Evolutionary conservation across 2,113 vertebrate species (phyloP).

Genomic region (Pardalotus punctatus): DNA sequence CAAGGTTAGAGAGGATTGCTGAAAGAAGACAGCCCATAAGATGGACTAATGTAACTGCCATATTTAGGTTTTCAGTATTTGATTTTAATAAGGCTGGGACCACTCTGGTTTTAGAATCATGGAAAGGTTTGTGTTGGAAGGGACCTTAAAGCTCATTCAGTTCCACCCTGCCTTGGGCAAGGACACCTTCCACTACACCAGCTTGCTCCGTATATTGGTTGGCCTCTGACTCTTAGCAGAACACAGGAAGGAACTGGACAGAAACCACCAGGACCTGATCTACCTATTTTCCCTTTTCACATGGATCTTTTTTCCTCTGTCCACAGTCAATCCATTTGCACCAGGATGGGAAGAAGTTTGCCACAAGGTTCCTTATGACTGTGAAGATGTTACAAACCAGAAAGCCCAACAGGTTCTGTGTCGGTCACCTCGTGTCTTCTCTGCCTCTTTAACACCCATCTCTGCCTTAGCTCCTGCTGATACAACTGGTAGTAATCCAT

Average conservation of each 20-base stretch:
- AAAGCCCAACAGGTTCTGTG: constrained; percentile 67
- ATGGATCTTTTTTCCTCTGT: neutral
- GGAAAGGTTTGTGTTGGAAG: neutral
- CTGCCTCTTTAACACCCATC: neutral
- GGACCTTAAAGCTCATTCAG: neutral
- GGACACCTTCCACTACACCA: no score
- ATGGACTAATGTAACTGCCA: no score
- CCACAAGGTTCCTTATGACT: neutral
- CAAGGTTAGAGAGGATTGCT: neutral
- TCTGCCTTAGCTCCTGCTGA: neutral
- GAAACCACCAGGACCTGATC: neutral
- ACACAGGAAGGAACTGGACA: neutral
- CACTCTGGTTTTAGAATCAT: neutral
- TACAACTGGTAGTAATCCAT: neutral
- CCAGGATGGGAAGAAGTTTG: constrained; percentile 66
- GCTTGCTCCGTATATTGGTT: neutral
- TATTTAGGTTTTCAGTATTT: neutral
- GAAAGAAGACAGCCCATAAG: neutral
- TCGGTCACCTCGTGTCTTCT: neutral
- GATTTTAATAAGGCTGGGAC: neutral
- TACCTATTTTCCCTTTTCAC: fast-evolving
- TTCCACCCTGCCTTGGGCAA: neutral
- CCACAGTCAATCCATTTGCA: constrained; percentile 70
- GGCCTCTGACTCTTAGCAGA: neutral
- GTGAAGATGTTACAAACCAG: constrained; percentile 61